phyloP scores from a whole-genome alignment of 2,113 vertebrate species.

The Dasypus novemcinctus region DNA sequence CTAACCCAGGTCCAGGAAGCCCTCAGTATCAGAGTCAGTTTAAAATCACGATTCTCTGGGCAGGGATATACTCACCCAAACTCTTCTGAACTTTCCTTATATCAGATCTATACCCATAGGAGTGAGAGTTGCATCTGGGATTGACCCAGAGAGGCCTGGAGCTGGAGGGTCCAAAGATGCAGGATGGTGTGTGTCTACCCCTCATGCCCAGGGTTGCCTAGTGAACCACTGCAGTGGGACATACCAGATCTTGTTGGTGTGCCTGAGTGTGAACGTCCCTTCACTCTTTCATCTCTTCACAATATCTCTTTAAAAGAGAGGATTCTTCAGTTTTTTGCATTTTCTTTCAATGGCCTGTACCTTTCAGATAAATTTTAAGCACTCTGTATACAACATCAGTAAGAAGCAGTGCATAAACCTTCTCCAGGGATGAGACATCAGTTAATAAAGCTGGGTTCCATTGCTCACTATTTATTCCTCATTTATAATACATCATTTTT shows the following conservation, averaged over 20 bases:
- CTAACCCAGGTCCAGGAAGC: neutral
- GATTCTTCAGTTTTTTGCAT: neutral
- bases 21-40: neutral
- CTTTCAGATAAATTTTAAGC: conserved; percentile 71
- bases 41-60: neutral
- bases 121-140: neutral
- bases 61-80: neutral
- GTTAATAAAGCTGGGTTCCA: conserved; percentile 35
- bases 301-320: neutral
- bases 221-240: neutral
- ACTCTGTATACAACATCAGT: conserved; percentile 46
- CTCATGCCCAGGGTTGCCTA: neutral
- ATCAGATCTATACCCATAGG: neutral
- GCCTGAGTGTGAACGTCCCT: neutral
- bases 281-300: neutral
- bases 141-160: neutral
- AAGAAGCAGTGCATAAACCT: conserved; percentile 52
- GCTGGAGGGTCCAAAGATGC: neutral
- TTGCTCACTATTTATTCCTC: neutral
- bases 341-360: conserved; percentile 7
- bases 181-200: neutral
- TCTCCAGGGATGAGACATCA: neutral
- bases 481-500: conserved; percentile 57
- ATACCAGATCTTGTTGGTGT: no score
- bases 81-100: neutral